A percentile compares a stretch with the other conserved stretches of the same genome.
phyloP scores from a whole-genome alignment of 30 jellyfish, hydroid and myxozoan genomes.

The Chironex yamaguchii region DNA sequence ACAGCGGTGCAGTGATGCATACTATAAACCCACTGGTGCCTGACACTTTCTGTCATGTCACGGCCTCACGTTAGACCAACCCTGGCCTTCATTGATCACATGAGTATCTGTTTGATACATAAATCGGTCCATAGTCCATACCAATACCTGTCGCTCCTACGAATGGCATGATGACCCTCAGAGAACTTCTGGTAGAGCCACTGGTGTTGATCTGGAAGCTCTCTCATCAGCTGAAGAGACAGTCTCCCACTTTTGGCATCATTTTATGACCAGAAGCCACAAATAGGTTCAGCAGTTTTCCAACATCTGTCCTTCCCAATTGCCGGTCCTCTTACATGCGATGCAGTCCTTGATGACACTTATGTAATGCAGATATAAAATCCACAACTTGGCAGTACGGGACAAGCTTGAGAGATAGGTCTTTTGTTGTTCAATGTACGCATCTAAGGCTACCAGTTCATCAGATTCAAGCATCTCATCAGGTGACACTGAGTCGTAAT shows the following conservation, averaged over 20 bases:
- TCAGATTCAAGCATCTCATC: conserved; percentile 11
- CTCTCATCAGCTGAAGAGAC: conserved; percentile 42
- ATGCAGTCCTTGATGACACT: conserved; percentile 39
- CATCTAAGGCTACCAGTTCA: conserved; percentile 4
- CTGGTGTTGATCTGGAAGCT: conserved; percentile 41
- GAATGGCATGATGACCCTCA: conserved; percentile 53
- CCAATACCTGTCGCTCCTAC: conserved; percentile 65
- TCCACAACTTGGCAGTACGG: conserved; percentile 65
- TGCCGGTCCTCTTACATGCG: conserved; percentile 69
- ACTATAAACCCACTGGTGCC: conserved; percentile 46
- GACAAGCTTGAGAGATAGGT: not conserved
- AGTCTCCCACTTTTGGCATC: conserved; percentile 72
- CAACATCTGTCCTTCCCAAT: conserved; percentile 36
- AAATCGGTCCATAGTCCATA: conserved; percentile 67
- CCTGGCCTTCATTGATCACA: conserved; percentile 64
- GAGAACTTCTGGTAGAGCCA: conserved; percentile 38
- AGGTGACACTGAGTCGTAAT: no score
- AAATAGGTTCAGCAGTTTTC: conserved; percentile 57
- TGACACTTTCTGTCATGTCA: conserved; percentile 60
- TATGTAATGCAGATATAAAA: conserved; percentile 32
- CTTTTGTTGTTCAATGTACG: not conserved
- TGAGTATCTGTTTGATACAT: conserved; percentile 58
- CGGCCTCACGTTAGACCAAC: conserved; percentile 78
- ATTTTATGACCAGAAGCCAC: conserved; percentile 72
- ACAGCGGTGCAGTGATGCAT: no score